Base-by-base conservation (phyloP, 2,113 vertebrate genomes). In the Plecotus auritus region DNA sequence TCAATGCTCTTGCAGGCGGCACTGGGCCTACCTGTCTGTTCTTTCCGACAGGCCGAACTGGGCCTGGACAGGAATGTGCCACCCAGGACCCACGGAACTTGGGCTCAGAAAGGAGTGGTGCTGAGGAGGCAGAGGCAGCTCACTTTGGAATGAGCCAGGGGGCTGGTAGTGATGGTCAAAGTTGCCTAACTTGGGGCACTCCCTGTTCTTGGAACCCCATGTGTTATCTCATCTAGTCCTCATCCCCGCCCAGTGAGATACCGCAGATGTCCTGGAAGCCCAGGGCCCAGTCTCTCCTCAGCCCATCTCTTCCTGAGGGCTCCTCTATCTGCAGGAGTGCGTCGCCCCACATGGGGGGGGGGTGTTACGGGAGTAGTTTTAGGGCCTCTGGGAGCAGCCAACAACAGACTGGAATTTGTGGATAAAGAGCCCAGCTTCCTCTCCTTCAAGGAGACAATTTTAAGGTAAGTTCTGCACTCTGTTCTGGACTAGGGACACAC, bases 301-400 rank as follows among this genome's bases (percentile, higher is more conserved):
- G n/a, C 20, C 61, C 6, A 12, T 56, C 37, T 35, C 51, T 61
- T 12, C 40, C 8, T 2, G 3, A 13, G 81, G 37, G 77, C 1
- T 51, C 5, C 22, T 92, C 45, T n/a, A 49, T 76, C 12, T 2
- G 1, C 3, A 18, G 64, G 51, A 35, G 7, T 23, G 45, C 47
- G 23, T 37, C 0, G 0, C 4, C 23, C 2, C n/a, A 23, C 42
- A 42, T 6, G 47, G 3, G 22, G 9, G 9, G 3, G 2, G 6
- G 35, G 10, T 42, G 26, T 35, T 16, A 4, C 1, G n/a, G 7
- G 0, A 40, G 11, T 32, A 9, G 32, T 56, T 70, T 64, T 26
- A 69, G 76, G 54, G 59, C 22, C 20, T 28, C 72, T 49, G 32
- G 78, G 66, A 80, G 61, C 32, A 64, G 66, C 40, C 42, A 76